Conservation (phyloP, 2,113 vertebrate species). For the Phrynosoma blainvillii region DNA sequence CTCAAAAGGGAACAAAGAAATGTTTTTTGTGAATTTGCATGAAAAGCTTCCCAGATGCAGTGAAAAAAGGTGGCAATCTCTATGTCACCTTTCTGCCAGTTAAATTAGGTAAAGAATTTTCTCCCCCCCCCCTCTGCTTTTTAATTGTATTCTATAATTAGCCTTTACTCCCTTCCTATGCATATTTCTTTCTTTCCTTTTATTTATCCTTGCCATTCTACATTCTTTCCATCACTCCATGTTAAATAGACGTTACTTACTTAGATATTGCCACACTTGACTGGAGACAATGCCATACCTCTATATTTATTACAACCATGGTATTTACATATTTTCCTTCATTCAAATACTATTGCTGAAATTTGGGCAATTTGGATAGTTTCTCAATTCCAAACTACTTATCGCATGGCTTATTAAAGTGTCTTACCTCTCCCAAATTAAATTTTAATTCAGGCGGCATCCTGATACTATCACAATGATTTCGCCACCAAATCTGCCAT, state of each 20-base stretch:
- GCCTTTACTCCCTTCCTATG: neutral
- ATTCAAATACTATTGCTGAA: neutral
- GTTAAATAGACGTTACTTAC: neutral
- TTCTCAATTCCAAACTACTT: neutral
- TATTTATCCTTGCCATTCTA: neutral
- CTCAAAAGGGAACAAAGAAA: slow-evolving; percentile 67
- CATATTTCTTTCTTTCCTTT: neutral
- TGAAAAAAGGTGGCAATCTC: slow-evolving; percentile 64
- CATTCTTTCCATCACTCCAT: neutral
- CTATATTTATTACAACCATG: neutral
- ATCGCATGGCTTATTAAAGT: too few species aligned
- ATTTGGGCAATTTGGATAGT: neutral
- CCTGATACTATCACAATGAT: too few species aligned
- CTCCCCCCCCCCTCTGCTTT: slow-evolving; percentile 9
- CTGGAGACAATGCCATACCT: neutral
- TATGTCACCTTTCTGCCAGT: slow-evolving; percentile 57
- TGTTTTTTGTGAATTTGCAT: slow-evolving; percentile 75
- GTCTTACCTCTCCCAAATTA: too few species aligned
- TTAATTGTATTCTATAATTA: slow-evolving; percentile 52
- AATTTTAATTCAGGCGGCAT: too few species aligned
- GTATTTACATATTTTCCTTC: too few species aligned
- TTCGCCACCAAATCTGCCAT: too few species aligned
- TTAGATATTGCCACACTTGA: neutral
- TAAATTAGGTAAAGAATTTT: slow-evolving; percentile 28
- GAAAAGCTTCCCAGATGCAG: slow-evolving; percentile 65